A percentile compares a stretch with the other conserved stretches of the same genome.
Conservation (phyloP, 2,113 vertebrate genomes). For the Trichechus manatus region DNA sequence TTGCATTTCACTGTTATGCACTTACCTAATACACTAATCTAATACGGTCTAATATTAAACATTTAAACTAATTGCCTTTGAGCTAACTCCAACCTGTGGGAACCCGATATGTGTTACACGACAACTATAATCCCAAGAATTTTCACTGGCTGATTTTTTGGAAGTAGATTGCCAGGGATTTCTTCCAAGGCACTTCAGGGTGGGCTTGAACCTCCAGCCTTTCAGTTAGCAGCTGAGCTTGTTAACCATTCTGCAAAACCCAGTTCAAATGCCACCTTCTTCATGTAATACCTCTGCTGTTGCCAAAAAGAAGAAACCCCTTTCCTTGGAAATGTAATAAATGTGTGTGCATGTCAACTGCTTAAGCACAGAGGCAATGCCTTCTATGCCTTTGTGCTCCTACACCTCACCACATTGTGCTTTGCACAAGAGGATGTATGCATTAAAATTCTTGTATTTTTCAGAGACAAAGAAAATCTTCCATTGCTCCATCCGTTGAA, state of each 20-base stretch:
- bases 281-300: not conserved
- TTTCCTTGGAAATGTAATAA: not conserved
- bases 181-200: not conserved
- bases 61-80: not conserved
- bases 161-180: not conserved
- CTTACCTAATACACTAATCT: too few species aligned
- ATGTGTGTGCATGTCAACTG: fast-evolving
- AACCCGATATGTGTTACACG: too few species aligned
- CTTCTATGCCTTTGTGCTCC: fast-evolving
- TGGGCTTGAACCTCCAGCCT: not conserved
- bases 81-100: not conserved
- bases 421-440: not conserved
- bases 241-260: not conserved
- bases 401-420: fast-evolving
- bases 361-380: fast-evolving
- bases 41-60: not conserved
- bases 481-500: not conserved
- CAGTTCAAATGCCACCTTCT: fast-evolving
- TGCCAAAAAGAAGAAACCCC: fast-evolving
- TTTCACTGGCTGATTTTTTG: not conserved
- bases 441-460: not conserved
- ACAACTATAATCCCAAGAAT: not conserved
- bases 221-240: not conserved
- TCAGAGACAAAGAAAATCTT: not conserved
- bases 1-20: too few species aligned